Percentiles rank a stretch among this genome's conserved stretches.
Conservation (phyloP, 2,797 vertebrate genomes). For the Cottoperca gobio region DNA sequence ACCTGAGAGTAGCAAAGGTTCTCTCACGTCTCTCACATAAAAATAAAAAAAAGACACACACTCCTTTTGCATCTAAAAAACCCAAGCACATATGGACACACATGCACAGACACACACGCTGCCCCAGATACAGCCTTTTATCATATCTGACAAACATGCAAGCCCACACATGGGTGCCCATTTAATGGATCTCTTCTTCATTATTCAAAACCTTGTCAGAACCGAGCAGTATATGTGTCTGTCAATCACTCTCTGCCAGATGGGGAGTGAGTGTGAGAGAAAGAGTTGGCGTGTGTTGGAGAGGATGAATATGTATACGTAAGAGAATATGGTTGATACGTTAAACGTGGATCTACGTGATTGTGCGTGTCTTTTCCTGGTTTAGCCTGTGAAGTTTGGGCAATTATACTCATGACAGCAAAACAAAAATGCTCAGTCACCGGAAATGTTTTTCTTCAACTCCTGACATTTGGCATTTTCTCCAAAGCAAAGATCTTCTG, state of each 20-base stretch:
- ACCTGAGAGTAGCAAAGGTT: slow-evolving; percentile 79
- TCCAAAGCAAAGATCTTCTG: slow-evolving; percentile 24
- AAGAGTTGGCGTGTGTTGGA: slow-evolving; percentile 17
- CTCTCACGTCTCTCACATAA: slow-evolving; percentile 70
- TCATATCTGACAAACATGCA: slow-evolving; percentile 43
- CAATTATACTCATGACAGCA: slow-evolving; percentile 26
- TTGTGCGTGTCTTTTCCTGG: slow-evolving; percentile 20
- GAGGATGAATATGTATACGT: slow-evolving; percentile 16
- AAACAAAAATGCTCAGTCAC: slow-evolving; percentile 27
- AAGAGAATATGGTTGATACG: not conserved
- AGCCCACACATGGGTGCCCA: not conserved
- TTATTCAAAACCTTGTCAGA: slow-evolving; percentile 65
- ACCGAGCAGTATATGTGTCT: slow-evolving; percentile 21
- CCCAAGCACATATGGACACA: slow-evolving; percentile 60
- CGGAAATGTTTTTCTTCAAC: slow-evolving; percentile 27
- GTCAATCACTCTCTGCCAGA: slow-evolving; percentile 68
- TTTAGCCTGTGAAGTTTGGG: slow-evolving; percentile 26
- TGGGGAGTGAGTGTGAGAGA: slow-evolving; percentile 30
- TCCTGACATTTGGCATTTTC: slow-evolving; percentile 59
- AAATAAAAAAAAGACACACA: slow-evolving; percentile 5
- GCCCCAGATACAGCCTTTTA: slow-evolving; percentile 59
- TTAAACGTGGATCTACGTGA: slow-evolving; percentile 21
- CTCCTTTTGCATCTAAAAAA: slow-evolving; percentile 50
- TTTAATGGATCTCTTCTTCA: slow-evolving; percentile 55
- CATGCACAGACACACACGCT: slow-evolving; percentile 39